Conservation (phyloP, 37 sponge, comb jelly and placozoan genomes). For the Lycopodina hypogea region DNA sequence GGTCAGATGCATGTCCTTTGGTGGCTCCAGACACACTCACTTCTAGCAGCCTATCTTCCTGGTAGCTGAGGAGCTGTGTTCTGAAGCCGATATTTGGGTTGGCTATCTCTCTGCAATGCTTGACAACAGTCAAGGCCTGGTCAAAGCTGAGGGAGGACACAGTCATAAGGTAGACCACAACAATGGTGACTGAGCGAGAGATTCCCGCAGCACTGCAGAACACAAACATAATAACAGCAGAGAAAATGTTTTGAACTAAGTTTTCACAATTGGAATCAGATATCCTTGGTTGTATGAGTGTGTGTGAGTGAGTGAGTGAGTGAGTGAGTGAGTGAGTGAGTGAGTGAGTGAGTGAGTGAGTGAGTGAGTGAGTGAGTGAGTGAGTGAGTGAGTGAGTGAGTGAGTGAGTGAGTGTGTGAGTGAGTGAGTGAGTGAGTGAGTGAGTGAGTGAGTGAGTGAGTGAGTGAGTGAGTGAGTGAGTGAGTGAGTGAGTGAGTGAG, state of each 20-base stretch:
- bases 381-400: too few relatives aligned
- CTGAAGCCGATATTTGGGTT: constrained; percentile 77
- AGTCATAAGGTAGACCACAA: constrained; percentile 63
- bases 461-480: too few relatives aligned
- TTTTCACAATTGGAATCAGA: not conserved
- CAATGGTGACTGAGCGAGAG: constrained; percentile 75
- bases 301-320: too few relatives aligned
- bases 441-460: too few relatives aligned
- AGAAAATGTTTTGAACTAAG: not conserved
- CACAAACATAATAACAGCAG: not conserved
- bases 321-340: too few relatives aligned
- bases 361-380: too few relatives aligned
- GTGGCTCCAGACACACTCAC: constrained; percentile 22
- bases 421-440: too few relatives aligned
- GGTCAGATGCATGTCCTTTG: too few relatives aligned
- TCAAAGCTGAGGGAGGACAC: constrained; percentile 45
- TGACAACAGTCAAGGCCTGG: constrained; percentile 59
- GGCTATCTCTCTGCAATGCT: constrained; percentile 56
- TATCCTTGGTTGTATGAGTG: not conserved
- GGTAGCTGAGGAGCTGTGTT: constrained; percentile 52
- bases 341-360: too few relatives aligned
- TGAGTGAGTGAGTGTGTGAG: too few relatives aligned
- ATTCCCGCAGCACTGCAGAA: constrained; percentile 76
- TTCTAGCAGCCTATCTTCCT: constrained; percentile 14
- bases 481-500: too few relatives aligned